Evolutionary conservation across 2,888 invertebrate genomes (phyloP).

Genomic region (Limnephilus rhombicus): DNA sequence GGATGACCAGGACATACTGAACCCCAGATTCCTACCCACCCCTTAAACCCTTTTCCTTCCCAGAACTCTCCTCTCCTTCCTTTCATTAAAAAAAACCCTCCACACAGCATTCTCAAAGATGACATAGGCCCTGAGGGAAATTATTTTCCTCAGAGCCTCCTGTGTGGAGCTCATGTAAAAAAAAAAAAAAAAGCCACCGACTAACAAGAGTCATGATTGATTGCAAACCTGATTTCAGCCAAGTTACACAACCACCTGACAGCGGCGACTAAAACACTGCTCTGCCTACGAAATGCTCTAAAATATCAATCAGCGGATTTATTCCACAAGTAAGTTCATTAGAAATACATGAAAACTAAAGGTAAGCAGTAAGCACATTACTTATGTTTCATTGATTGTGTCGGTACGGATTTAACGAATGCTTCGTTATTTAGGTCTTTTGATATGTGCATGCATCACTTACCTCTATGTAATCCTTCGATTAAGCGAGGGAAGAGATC

Average conservation of each 20-base stretch:
- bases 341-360: not conserved
- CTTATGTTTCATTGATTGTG: conserved; percentile 24
- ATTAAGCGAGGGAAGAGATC: not conserved
- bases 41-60: too few relatives aligned
- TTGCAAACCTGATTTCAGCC: not conserved
- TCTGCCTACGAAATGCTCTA: not conserved
- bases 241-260: not conserved
- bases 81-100: too few relatives aligned
- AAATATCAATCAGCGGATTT: not conserved
- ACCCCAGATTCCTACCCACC: too few relatives aligned
- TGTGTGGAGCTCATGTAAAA: too few relatives aligned
- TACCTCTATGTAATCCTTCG: conserved; percentile 4
- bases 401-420: not conserved
- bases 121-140: too few relatives aligned
- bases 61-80: too few relatives aligned
- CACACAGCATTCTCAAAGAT: too few relatives aligned
- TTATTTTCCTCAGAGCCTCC: too few relatives aligned
- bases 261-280: not conserved
- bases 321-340: not conserved
- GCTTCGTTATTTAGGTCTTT: not conserved
- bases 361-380: not conserved
- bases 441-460: not conserved
- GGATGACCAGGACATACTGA: too few relatives aligned
- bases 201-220: not conserved
- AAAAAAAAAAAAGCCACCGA: too few relatives aligned